phyloP scores from a whole-genome alignment of 2,113 vertebrate species.

The Chamaetylas fuelleborni region DNA sequence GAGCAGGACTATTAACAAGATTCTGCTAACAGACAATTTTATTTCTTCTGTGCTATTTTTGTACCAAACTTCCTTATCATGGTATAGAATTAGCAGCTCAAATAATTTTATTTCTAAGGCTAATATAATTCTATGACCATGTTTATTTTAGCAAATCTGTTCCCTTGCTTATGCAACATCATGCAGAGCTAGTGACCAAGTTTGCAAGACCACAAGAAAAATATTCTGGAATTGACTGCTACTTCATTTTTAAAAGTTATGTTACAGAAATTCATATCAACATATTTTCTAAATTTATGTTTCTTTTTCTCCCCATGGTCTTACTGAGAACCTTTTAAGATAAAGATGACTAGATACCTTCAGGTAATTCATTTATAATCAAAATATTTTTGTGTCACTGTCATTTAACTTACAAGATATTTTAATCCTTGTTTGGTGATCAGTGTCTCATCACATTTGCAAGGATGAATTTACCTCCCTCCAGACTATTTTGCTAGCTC shows the following conservation, averaged over 20 bases:
- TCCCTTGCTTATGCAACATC: conserved; percentile 67
- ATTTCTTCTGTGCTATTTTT: background rate
- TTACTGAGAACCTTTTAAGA: background rate
- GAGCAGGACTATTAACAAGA: background rate
- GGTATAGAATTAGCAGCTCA: conserved; percentile 49
- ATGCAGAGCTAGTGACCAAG: conserved; percentile 68
- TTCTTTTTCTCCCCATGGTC: background rate
- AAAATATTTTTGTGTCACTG: background rate
- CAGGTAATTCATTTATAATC: background rate
- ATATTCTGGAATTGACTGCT: background rate
- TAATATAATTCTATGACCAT: conserved; percentile 55
- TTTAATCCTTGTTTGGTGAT: background rate
- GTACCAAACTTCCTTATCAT: background rate
- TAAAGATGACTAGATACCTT: background rate
- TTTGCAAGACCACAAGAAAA: conserved; percentile 44
- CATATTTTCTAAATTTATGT: background rate
- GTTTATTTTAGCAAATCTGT: conserved; percentile 71
- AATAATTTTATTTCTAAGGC: background rate
- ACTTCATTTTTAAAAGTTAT: background rate
- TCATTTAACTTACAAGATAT: background rate
- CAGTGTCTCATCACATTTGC: background rate
- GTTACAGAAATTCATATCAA: background rate
- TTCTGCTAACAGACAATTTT: background rate
- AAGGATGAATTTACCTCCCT: background rate
- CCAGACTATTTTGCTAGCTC: background rate